A percentile compares a stretch with the other conserved stretches of the same genome.
Evolutionary conservation across 2,888 invertebrate genomes (phyloP).

Genomic region (Chrysopilus asiliformis): DNA sequence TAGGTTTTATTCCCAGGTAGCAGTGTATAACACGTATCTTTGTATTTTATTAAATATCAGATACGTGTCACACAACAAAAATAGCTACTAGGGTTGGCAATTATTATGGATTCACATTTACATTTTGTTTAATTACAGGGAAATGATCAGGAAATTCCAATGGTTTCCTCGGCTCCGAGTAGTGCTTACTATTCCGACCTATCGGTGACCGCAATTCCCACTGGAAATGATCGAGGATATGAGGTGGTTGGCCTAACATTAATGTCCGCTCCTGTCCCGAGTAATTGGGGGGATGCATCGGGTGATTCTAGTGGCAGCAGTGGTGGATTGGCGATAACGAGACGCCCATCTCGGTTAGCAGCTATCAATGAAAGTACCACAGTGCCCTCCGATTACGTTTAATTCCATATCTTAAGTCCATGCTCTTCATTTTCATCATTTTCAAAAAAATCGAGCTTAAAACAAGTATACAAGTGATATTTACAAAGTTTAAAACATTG

Average conservation of each 20-base stretch:
- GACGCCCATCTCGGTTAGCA: constrained; percentile 37
- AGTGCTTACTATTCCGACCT: constrained; percentile 63
- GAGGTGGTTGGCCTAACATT: constrained; percentile 45
- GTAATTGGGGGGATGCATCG: constrained; percentile 32
- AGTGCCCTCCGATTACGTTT: constrained; percentile 47
- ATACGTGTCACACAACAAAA: too few species aligned
- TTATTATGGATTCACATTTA: background rate
- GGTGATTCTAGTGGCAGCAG: constrained; percentile 25
- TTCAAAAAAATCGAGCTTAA: constrained; percentile 9
- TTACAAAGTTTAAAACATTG: too few species aligned
- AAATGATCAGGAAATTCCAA: constrained; percentile 39
- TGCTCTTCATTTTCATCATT: too few species aligned
- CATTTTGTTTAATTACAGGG: constrained; percentile 26
- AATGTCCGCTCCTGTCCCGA: constrained; percentile 36
- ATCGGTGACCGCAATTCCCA: constrained; percentile 40
- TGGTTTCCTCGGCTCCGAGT: constrained; percentile 50
- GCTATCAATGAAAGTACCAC: constrained; percentile 45
- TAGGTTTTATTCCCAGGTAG: too few species aligned
- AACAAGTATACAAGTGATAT: constrained; percentile 11
- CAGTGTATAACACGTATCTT: too few species aligned
- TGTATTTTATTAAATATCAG: too few species aligned
- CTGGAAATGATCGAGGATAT: constrained; percentile 41
- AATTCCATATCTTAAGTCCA: constrained; percentile 14
- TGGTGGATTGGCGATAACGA: constrained; percentile 24
- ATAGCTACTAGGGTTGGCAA: too few species aligned